Percentiles rank a stretch among this genome's conserved stretches.
phyloP scores from a whole-genome alignment of 2,888 invertebrate species.

The Drosophila koepferae region DNA sequence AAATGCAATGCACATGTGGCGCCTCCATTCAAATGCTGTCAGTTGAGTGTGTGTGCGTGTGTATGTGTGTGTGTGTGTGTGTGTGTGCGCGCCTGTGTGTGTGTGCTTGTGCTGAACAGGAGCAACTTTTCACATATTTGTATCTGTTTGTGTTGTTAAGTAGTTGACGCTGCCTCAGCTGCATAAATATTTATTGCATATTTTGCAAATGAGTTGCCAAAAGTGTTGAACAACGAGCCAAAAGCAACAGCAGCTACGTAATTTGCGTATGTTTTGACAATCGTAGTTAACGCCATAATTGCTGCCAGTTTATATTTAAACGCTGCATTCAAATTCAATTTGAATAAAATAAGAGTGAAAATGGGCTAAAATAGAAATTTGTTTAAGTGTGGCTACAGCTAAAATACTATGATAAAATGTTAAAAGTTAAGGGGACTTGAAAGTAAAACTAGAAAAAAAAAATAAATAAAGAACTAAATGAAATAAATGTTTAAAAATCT shows the following conservation, averaged over 20 bases:
- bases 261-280: slow-evolving; percentile 45
- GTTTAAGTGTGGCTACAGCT: not conserved
- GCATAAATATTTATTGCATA: slow-evolving; percentile 79
- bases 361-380: not conserved
- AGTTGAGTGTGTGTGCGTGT: not conserved
- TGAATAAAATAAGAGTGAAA: not conserved
- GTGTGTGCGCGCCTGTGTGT: slow-evolving; percentile 8
- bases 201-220: slow-evolving; percentile 67
- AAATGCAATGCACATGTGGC: slow-evolving; percentile 60
- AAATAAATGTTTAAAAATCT: not conserved
- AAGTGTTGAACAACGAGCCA: slow-evolving; percentile 48
- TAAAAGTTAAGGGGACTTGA: not conserved
- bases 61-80: slow-evolving; percentile 14
- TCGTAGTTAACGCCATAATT: slow-evolving; percentile 47
- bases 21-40: slow-evolving; percentile 52
- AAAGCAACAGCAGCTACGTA: slow-evolving; percentile 7
- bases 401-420: not conserved
- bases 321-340: slow-evolving; percentile 8
- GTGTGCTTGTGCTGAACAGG: slow-evolving; percentile 25
- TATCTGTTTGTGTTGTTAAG: slow-evolving; percentile 79
- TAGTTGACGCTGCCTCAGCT: slow-evolving; percentile 69
- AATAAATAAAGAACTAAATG: not conserved
- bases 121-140: slow-evolving; percentile 76
- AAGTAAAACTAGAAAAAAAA: too few species aligned
- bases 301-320: slow-evolving; percentile 24